Evolutionary conservation across 2,888 invertebrate genomes (phyloP), one percentile per base, ranked within the genome.

Genomic region (Ophion ventricosus): DNA sequence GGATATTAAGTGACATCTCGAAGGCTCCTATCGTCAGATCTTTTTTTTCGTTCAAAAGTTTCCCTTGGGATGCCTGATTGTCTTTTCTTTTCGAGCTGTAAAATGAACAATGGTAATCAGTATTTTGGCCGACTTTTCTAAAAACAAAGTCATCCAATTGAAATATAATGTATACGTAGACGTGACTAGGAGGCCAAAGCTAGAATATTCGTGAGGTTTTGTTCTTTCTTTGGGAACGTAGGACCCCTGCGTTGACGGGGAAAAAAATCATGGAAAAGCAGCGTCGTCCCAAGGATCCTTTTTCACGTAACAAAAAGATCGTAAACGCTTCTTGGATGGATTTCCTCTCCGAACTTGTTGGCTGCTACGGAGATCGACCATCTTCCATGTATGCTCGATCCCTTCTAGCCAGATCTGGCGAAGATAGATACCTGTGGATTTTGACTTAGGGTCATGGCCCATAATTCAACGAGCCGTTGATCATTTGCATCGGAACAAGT

Each of bases 401-500:
- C 49, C 66, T 61, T 70, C 5, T 23, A 29, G 64, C 78, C 8
- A 81, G 84, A 84, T 84, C 81, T 57, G 3, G 25, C 29, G 14
- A 26, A 81, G 76, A 84, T 74, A 84, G 23, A 81, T 70, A 75
- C 59, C 64, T 25, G 59, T 57, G 57, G 69, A 75, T 84, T 25
- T 81, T 78, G 56, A 57, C 80, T 64, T 57, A 57, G 76, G 26
- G 23, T 61, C 23, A 17, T 23, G 59, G n/a, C 23, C 43, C 77
- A 84, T 81, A 81, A 75, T 74, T 83, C 77, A 83, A 67, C 43
- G 77, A 35, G 56, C 64, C 56, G 59, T 49, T 56, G 73, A 56
- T 74, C 77, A 63, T 56, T 77, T 35, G 84, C 84, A 78, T 78
- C 64, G 74, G 20, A 56, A 69, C 80, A 81, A 81, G 84, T 81